Evolutionary conservation across 1,140 invertebrate genomes (phyloP).

Genomic region (Nymphalis io): DNA sequence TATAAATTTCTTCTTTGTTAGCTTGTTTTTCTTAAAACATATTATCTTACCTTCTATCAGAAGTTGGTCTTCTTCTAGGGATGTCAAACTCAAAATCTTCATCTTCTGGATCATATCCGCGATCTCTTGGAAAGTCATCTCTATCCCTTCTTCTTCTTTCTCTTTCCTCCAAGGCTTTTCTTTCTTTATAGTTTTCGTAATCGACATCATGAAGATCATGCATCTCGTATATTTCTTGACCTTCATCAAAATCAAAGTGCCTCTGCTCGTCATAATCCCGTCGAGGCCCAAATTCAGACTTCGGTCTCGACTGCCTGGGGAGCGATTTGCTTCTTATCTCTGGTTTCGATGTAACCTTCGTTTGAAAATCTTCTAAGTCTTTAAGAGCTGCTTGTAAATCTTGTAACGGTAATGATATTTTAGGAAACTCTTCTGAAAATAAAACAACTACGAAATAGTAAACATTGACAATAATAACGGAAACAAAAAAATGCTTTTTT

Average conservation of each 20-base stretch:
- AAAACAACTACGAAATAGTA: background rate
- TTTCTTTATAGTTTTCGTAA: constrained; percentile 69
- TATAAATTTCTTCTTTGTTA: background rate
- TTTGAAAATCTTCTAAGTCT: constrained; percentile 64
- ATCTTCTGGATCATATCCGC: constrained; percentile 69
- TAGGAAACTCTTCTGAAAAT: constrained; percentile 66
- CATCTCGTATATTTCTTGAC: constrained; percentile 63
- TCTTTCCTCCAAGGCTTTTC: constrained; percentile 58
- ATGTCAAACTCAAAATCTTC: constrained; percentile 68
- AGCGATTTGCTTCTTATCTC: constrained; percentile 64
- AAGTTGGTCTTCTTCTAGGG: constrained; percentile 47
- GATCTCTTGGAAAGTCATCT: constrained; percentile 62
- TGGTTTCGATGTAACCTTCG: constrained; percentile 47
- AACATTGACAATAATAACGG: no score
- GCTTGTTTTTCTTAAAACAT: background rate
- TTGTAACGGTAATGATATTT: constrained; percentile 68
- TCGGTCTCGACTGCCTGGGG: constrained; percentile 56
- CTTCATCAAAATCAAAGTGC: constrained; percentile 56
- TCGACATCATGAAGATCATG: constrained; percentile 70
- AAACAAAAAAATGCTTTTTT: no score
- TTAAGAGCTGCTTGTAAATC: constrained; percentile 68
- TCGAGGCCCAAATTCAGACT: constrained; percentile 59
- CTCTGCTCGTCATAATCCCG: constrained; percentile 61
- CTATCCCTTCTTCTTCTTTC: constrained; percentile 50
- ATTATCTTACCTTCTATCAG: constrained; percentile 51